Evolutionary conservation across 92 coral and sea anemone species (phyloP).

Genomic region (Zoanthus sansibaricus): DNA sequence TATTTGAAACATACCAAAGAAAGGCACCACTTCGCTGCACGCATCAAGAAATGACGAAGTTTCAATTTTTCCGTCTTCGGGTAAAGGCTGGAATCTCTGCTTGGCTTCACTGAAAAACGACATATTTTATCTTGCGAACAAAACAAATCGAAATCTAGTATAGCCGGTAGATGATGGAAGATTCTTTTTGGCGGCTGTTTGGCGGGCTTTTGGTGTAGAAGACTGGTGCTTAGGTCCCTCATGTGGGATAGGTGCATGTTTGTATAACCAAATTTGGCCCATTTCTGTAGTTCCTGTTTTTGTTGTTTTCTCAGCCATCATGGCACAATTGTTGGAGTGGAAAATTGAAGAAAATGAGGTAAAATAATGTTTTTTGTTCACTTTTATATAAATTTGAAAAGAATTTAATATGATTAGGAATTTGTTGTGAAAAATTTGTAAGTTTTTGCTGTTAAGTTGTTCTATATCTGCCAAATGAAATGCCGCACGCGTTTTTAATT

Average conservation of each 20-base stretch:
- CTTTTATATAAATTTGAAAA: neutral
- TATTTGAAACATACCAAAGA: slow-evolving; percentile 80
- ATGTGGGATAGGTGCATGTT: slow-evolving; percentile 48
- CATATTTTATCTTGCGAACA: slow-evolving; percentile 53
- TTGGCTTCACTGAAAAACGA: slow-evolving; percentile 90
- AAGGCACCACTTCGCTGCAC: slow-evolving; percentile 90
- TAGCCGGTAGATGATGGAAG: neutral
- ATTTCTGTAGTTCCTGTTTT: slow-evolving; percentile 44
- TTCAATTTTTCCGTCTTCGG: slow-evolving; percentile 88
- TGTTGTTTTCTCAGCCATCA: slow-evolving; percentile 54
- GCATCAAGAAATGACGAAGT: slow-evolving; percentile 91
- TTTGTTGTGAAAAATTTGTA: neutral
- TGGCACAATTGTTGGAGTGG: slow-evolving; percentile 38
- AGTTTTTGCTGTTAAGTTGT: slow-evolving; percentile 1
- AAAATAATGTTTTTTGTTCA: slow-evolving; percentile 3
- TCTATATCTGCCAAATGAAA: slow-evolving; percentile 5
- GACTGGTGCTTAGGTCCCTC: slow-evolving; percentile 49
- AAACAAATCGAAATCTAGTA: neutral
- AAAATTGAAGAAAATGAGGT: slow-evolving; percentile 51
- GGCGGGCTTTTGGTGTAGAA: slow-evolving; percentile 17
- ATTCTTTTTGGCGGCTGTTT: slow-evolving; percentile 5
- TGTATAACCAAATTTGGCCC: slow-evolving; percentile 42
- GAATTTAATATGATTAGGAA: neutral
- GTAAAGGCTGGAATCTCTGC: slow-evolving; percentile 75
- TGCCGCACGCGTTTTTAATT: slow-evolving; percentile 34